Evolutionary conservation across 2,888 invertebrate genomes (phyloP), one percentile per base, ranked within the genome.

Genomic region (Lathronympha strigana): DNA sequence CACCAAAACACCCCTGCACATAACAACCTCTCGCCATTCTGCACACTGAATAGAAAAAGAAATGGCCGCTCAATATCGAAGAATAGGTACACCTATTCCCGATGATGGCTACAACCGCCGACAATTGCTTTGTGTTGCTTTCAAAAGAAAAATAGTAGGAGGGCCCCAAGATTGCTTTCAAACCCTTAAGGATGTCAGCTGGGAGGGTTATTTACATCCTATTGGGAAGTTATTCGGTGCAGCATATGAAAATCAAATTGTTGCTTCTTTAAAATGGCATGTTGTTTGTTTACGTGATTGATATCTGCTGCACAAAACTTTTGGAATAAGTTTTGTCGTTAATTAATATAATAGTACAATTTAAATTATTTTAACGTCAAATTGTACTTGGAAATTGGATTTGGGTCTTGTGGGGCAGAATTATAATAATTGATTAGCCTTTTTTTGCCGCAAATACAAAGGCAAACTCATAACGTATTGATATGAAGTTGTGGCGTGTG

Each of bases 51-150:
- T 75, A 75, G 73, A 63, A 74, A 79, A 77, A 72, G 77, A 77
- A 78, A 74, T 76, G 72, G 71, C 73, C 69, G 76, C 45, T 69
- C 63, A 77, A 74, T 71, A 70, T 67, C 70, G 63, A 69, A 70
- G 73, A 77, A 79, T 73, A 73, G 77, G 76, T 75, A 76, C 77
- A 81, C 79, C 79, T 82, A 79, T 83, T 80, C 74, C 73, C 68
- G 71, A 78, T 80, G 80, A 83, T 80, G 78, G 80, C 82, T 80
- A 84, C 83, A 87, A 81, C 84, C 79, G 73, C 76, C 78, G 76
- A 87, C 85, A 86, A 87, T 86, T 77, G 87, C 86, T 83, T 87
- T 88, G 86, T 84, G 79, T 84, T 77, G 77, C 76, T 75, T 77
- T 82, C 77, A 81, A 86, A 84, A 84, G 81, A 69, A 78, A 79